A percentile compares a stretch with the other conserved stretches of the same genome.
These are phyloP conservation scores for Drosophila asahinai DNA, from an alignment of 1,140 invertebrate species.

Conservation along the genomic window DNA sequence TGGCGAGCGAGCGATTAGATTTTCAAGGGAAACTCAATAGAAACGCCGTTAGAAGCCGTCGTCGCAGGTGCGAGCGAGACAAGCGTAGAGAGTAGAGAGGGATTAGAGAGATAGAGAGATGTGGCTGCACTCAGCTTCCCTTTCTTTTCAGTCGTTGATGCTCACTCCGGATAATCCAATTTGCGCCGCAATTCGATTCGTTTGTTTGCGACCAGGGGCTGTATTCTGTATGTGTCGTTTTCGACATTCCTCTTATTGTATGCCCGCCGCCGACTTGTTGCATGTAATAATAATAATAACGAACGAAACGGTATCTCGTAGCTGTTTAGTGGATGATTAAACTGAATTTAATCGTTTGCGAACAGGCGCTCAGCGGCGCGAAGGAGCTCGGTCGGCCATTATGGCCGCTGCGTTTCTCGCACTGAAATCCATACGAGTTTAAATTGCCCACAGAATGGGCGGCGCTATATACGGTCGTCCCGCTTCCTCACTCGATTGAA, in stretches of 20 bases:
- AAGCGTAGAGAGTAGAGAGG: constrained; percentile 44
- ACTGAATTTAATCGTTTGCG: constrained; percentile 85
- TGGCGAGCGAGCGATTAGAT: constrained; percentile 70
- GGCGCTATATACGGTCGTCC: constrained; percentile 43
- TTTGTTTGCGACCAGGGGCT: constrained; percentile 19
- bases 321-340: constrained; percentile 85
- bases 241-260: constrained; percentile 48
- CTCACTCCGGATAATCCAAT: constrained; percentile 77
- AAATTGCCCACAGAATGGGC: constrained; percentile 66
- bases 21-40: constrained; percentile 83
- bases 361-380: constrained; percentile 77
- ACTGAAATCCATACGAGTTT: constrained; percentile 73
- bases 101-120: constrained; percentile 47
- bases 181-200: constrained; percentile 46
- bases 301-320: constrained; percentile 83
- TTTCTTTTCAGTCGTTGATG: constrained; percentile 14
- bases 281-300: constrained; percentile 84
- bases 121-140: constrained; percentile 27
- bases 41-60: constrained; percentile 73
- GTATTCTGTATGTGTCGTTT: constrained; percentile 35
- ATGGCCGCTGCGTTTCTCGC: constrained; percentile 57
- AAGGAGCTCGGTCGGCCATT: constrained; percentile 37
- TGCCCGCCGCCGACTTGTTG: constrained; percentile 61
- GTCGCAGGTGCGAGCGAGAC: constrained; percentile 71
- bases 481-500: constrained; percentile 39